These are phyloP conservation scores for Nemotelus nigrinus DNA, from an alignment of 2,888 invertebrate species.

Conservation along the genomic window DNA sequence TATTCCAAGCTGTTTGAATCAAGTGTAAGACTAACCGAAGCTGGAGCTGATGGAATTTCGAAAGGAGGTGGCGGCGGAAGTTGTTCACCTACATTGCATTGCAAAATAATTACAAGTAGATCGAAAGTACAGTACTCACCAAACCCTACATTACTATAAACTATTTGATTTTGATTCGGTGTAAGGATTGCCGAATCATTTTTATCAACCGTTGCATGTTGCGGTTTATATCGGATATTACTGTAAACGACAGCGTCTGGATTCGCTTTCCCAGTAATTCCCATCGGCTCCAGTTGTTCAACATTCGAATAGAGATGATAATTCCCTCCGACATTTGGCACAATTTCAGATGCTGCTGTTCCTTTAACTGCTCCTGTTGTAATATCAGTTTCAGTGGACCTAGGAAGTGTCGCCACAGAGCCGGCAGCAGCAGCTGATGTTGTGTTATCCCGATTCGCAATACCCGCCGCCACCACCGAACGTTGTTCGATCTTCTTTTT, in stretches of 20 bases:
- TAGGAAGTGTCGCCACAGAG: not conserved
- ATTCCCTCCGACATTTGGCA: not conserved
- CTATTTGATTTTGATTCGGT: conserved; percentile 51
- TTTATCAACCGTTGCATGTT: not conserved
- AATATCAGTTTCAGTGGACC: not conserved
- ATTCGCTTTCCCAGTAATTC: conserved; percentile 48
- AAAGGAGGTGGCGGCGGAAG: conserved; percentile 73
- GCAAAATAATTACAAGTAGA: conserved; percentile 51
- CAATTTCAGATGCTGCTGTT: not conserved
- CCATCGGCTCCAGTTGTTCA: not conserved
- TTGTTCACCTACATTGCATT: conserved; percentile 58
- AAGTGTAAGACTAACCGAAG: conserved; percentile 62
- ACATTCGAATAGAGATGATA: conserved; percentile 61
- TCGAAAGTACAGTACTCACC: conserved; percentile 25
- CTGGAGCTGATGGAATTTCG: conserved; percentile 66
- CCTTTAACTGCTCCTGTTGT: not conserved
- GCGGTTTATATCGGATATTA: conserved; percentile 67
- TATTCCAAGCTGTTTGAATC: conserved; percentile 61
- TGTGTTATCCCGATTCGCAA: conserved; percentile 16
- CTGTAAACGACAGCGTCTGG: conserved; percentile 67
- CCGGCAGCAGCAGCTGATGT: conserved; percentile 10
- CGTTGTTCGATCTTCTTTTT: conserved; percentile 64
- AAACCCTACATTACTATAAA: conserved; percentile 70
- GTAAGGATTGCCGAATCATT: conserved; percentile 60
- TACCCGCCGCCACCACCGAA: not conserved